Percentiles rank a stretch among this genome's conserved stretches.
Evolutionary conservation across 1,140 invertebrate species (phyloP).

Genomic region (Homalodisca vitripennis): DNA sequence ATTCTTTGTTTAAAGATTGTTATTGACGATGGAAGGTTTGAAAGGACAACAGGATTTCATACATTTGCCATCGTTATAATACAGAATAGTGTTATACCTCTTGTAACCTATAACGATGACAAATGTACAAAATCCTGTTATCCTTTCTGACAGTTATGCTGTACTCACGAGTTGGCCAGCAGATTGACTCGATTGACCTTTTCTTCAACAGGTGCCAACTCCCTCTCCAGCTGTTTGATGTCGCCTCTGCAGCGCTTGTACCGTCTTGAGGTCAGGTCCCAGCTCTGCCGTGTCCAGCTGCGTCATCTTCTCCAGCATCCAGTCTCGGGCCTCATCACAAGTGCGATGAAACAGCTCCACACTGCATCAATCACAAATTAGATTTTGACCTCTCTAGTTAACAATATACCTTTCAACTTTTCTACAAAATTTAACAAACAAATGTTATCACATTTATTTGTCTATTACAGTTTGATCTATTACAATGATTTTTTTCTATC

Average conservation of each 20-base stretch:
- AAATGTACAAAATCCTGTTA: too few relatives aligned
- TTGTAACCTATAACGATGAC: too few relatives aligned
- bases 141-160: too few relatives aligned
- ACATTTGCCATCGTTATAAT: too few relatives aligned
- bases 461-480: too few relatives aligned
- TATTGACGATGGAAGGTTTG: too few relatives aligned
- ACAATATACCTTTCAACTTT: neutral
- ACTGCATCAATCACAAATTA: conserved; percentile 51
- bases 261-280: conserved; percentile 84
- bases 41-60: too few relatives aligned
- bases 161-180: conserved; percentile 70
- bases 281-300: conserved; percentile 77
- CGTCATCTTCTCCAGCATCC: conserved; percentile 92
- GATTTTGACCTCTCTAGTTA: neutral
- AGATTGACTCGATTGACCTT: conserved; percentile 81
- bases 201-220: conserved; percentile 86
- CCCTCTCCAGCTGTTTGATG: conserved; percentile 89
- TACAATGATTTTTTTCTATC: too few relatives aligned
- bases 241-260: conserved; percentile 83
- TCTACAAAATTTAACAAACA: neutral
- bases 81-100: too few relatives aligned
- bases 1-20: too few relatives aligned
- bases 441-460: too few relatives aligned
- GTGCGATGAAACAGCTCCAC: conserved; percentile 93
- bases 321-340: conserved; percentile 89